These are phyloP conservation scores for Dorcus parallelipipedus DNA, from an alignment of 2,888 invertebrate genomes.

Conservation along the genomic window DNA sequence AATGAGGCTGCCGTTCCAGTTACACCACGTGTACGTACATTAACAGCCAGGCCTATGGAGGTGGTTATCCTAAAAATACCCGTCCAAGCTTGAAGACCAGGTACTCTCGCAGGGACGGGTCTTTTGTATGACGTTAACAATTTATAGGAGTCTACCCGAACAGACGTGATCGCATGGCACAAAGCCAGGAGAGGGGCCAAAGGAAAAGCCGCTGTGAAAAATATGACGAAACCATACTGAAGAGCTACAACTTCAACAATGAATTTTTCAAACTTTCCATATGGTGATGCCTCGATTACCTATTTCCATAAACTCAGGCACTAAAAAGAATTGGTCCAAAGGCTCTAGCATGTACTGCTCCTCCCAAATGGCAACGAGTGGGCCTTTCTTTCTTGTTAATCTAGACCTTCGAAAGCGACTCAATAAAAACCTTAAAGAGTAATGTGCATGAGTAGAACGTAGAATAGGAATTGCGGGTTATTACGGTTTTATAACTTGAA, in stretches of 20 bases:
- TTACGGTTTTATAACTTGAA: slow-evolving; percentile 53
- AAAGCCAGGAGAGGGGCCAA: slow-evolving; percentile 60
- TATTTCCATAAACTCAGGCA: slow-evolving; percentile 21
- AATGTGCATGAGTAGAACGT: no score
- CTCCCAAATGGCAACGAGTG: background rate
- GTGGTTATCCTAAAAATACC: slow-evolving; percentile 38
- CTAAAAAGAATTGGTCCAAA: slow-evolving; percentile 30
- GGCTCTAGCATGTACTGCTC: background rate
- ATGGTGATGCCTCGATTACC: slow-evolving; percentile 7
- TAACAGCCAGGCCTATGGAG: slow-evolving; percentile 37
- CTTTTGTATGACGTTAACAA: slow-evolving; percentile 25
- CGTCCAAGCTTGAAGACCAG: slow-evolving; percentile 39
- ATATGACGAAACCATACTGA: slow-evolving; percentile 60
- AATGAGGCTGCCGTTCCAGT: background rate
- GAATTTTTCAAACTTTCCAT: no score
- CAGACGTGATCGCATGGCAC: slow-evolving; percentile 58
- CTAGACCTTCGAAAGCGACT: no score
- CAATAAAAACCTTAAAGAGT: no score
- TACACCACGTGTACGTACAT: slow-evolving; percentile 35
- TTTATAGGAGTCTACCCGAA: slow-evolving; percentile 35
- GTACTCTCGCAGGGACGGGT: slow-evolving; percentile 29
- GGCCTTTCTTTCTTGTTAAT: no score
- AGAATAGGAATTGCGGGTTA: slow-evolving; percentile 19
- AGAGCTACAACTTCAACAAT: slow-evolving; percentile 44
- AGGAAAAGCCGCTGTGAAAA: slow-evolving; percentile 62